Evolutionary conservation across 2,888 invertebrate genomes (phyloP), one percentile per base, ranked within the genome.

Genomic region (Cheilosia soror): DNA sequence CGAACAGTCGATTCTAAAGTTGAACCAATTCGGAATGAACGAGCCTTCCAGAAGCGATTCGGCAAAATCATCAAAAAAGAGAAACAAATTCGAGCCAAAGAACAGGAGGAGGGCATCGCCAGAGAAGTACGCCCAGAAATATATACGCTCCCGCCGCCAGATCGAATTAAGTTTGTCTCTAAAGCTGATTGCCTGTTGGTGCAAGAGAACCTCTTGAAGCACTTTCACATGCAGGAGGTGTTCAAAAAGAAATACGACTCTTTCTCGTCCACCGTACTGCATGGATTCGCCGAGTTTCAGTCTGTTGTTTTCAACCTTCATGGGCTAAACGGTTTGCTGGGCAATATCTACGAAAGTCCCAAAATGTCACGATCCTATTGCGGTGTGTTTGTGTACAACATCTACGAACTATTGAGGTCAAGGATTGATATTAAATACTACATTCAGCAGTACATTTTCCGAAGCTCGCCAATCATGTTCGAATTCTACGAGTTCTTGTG

Each of bases 341-440:
- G 93, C 75, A 93, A 91, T 76, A 95, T 95, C 0, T 95, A 94
- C 89, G 89, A 93, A 42, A 91, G 92, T 87, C 93, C 94, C 49
- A 92, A 93, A 44, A 93, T 95, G 89, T 94, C 94, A n/a, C 94
- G 94, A 88, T 93, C 94, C 83, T 96, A 94, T 87, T 95, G 96
- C 91, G 96, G 97, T 0, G 95, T 96, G 0, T 95, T 96, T 91
- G 90, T 96, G 0, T 97, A 96, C 88, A 97, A 97, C 92, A 91
- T 96, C 31, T 95, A 94, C 77, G 91, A 92, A 33, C 94, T 95
- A 91, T 93, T 96, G 60, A 94, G 93, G 81, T 93, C 93, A 84
- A 94, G 95, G 27, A 84, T 89, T 0, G 93, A 95, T 88, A 92
- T 95, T 0, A 90, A 92, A 31, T 89, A 89, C 49, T 95, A 94